A percentile compares a stretch with the other conserved stretches of the same genome.
Evolutionary conservation across 2,797 vertebrate species (phyloP).

Genomic region (Limosa lapponica): DNA sequence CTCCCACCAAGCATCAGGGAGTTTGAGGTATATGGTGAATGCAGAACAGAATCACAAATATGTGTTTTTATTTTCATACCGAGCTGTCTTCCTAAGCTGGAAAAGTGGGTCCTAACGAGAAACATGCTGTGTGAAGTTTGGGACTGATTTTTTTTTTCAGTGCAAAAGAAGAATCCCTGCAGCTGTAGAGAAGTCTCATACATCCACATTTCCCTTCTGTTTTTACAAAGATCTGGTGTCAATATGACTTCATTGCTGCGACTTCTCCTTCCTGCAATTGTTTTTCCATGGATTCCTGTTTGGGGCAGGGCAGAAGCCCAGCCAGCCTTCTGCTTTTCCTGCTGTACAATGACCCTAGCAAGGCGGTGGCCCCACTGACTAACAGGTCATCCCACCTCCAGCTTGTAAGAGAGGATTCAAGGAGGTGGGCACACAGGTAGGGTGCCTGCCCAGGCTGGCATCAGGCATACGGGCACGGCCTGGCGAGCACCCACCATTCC

Average conservation of each 20-base stretch:
- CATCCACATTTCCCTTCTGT: neutral
- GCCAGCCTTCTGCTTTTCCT: neutral
- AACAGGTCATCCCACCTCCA: neutral
- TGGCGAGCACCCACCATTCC: neutral
- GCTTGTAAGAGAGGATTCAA: neutral
- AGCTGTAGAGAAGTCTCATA: neutral
- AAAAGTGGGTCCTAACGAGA: neutral
- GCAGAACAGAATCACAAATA: neutral
- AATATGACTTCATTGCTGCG: neutral
- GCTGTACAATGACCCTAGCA: neutral
- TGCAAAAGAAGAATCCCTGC: neutral
- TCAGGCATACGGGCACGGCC: rapidly evolving
- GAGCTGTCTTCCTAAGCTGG: neutral
- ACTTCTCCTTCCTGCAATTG: conserved; percentile 52
- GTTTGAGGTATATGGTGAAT: neutral
- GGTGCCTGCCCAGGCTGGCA: neutral
- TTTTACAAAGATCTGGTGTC: neutral
- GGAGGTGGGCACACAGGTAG: neutral
- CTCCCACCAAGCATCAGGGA: neutral
- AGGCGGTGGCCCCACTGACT: neutral
- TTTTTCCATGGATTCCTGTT: conserved; percentile 32
- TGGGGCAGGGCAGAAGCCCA: neutral
- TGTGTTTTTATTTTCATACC: neutral
- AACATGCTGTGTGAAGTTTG: neutral
- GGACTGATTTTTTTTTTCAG: neutral